These are phyloP conservation scores for Lepidurus apus DNA, from an alignment of 1,140 invertebrate genomes.

Conservation along the genomic window DNA sequence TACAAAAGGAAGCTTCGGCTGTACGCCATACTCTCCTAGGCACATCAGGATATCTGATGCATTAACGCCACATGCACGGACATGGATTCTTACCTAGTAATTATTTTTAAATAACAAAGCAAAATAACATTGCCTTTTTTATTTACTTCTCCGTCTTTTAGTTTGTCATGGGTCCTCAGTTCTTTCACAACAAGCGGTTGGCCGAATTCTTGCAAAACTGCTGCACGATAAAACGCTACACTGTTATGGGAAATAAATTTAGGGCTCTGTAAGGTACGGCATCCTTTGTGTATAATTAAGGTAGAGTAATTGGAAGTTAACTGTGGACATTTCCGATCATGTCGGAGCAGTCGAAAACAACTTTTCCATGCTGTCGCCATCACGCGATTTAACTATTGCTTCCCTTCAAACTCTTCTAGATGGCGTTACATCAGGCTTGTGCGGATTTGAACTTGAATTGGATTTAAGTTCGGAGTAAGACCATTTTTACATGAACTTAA, in stretches of 20 bases:
- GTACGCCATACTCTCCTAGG: constrained; percentile 48
- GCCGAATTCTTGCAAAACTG: constrained; percentile 48
- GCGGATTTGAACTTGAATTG: too few species aligned
- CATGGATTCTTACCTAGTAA: constrained; percentile 52
- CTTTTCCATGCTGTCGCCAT: constrained; percentile 13
- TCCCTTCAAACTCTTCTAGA: neutral
- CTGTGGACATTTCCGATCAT: constrained; percentile 7
- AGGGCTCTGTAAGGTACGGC: neutral
- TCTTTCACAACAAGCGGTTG: constrained; percentile 47
- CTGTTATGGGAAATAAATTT: neutral
- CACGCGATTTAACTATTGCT: neutral
- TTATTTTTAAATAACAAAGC: constrained; percentile 25
- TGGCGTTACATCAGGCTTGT: neutral
- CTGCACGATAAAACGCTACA: constrained; percentile 41
- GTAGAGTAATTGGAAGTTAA: constrained; percentile 2
- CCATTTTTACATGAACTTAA: too few species aligned
- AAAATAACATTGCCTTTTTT: neutral
- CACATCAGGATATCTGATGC: constrained; percentile 51
- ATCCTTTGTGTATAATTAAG: neutral
- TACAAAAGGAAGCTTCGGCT: constrained; percentile 49
- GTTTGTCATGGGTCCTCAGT: constrained; percentile 39
- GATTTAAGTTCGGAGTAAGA: too few species aligned
- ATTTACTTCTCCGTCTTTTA: constrained; percentile 45
- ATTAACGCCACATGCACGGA: constrained; percentile 56
- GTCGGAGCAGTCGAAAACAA: constrained; percentile 17